Conservation (phyloP, 2,888 invertebrate genomes). For the Auanema sp. region DNA sequence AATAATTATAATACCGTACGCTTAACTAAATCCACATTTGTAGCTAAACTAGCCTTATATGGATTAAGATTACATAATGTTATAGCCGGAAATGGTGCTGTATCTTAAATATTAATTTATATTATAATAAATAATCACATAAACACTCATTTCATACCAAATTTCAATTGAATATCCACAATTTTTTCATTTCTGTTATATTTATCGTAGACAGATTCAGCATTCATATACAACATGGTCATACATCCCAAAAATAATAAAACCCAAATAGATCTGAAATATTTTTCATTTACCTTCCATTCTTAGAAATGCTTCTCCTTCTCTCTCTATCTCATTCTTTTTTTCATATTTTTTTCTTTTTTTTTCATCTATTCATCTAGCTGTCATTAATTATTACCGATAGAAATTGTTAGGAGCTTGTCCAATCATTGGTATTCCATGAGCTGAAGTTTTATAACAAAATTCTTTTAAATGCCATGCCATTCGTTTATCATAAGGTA, state of each 20-base stretch:
- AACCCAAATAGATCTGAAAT: conserved; percentile 51
- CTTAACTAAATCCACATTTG: conserved; percentile 52
- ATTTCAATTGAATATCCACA: conserved; percentile 61
- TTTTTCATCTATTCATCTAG: not conserved
- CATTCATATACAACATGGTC: conserved; percentile 58
- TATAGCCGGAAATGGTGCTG: conserved; percentile 61
- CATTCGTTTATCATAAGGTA: conserved; percentile 53
- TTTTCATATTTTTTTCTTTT: not conserved
- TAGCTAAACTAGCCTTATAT: conserved; percentile 58
- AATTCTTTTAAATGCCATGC: conserved; percentile 59
- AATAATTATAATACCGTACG: conserved; percentile 40
- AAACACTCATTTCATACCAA: conserved; percentile 41
- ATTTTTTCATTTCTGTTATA: conserved; percentile 62
- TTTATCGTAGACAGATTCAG: conserved; percentile 52
- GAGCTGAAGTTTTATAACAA: conserved; percentile 61
- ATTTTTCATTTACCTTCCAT: not conserved
- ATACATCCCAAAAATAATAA: conserved; percentile 54
- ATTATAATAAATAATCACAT: too few relatives aligned
- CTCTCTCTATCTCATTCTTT: too few relatives aligned
- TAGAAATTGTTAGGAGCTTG: conserved; percentile 58
- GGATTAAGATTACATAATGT: conserved; percentile 62
- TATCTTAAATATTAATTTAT: conserved; percentile 28
- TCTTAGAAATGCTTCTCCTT: too few relatives aligned
- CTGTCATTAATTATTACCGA: conserved; percentile 24
- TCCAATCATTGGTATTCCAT: conserved; percentile 62